Evolutionary conservation across 64 coral and sea anemone species (phyloP).

Genomic region (Dendronephthya gigantea): DNA sequence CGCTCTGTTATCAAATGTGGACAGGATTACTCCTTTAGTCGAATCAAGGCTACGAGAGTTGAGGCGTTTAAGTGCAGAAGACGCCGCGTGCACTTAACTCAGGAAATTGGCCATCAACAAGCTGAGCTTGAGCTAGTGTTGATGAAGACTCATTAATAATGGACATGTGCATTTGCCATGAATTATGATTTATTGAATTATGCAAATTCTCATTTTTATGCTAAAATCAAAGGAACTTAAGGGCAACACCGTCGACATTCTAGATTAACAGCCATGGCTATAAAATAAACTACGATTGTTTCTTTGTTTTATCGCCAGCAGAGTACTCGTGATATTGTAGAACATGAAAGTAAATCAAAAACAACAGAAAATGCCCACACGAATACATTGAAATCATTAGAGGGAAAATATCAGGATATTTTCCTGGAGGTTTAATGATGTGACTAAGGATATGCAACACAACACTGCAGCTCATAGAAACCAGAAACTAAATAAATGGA

Average conservation of each 20-base stretch:
- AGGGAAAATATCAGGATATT: slow-evolving; percentile 83
- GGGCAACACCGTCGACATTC: too few species aligned
- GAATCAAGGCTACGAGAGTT: neutral
- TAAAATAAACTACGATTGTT: neutral
- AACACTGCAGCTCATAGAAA: slow-evolving; percentile 47
- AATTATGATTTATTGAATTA: too few species aligned
- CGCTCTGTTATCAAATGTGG: neutral
- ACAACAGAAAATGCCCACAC: slow-evolving; percentile 59
- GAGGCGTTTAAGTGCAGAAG: neutral
- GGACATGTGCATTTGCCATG: too few species aligned
- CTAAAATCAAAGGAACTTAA: too few species aligned
- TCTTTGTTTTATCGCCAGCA: neutral
- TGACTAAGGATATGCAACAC: slow-evolving; percentile 41
- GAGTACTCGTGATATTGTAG: slow-evolving; percentile 35
- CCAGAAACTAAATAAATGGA: slow-evolving; percentile 42
- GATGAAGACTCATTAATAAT: too few species aligned
- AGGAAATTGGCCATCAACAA: too few species aligned
- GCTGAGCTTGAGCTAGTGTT: too few species aligned
- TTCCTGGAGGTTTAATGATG: slow-evolving; percentile 32
- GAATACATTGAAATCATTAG: slow-evolving; percentile 92
- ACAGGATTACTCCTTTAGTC: neutral
- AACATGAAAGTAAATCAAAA: slow-evolving; percentile 73
- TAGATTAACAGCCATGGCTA: neutral
- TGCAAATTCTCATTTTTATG: too few species aligned
- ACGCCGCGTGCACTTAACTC: too few species aligned